Evolutionary conservation across 2,113 vertebrate species (phyloP).

Genomic region (Thomomys bottae): DNA sequence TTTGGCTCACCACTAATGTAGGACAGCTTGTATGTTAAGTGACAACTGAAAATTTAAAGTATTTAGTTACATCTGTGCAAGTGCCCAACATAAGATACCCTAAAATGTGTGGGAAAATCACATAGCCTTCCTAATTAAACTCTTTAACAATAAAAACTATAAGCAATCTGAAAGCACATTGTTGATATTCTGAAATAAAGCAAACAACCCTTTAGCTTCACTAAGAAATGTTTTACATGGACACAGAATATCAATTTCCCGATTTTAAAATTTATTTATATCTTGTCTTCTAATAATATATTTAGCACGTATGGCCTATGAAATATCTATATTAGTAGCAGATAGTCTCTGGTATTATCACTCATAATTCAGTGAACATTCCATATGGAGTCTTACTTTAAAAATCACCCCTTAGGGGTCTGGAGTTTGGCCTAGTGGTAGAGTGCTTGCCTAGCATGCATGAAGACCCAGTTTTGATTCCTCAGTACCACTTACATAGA

Average conservation of each 20-base stretch:
- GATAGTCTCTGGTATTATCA: neutral
- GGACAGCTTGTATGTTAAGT: neutral
- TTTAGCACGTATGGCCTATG: neutral
- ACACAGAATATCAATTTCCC: neutral
- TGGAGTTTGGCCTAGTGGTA: too few species aligned
- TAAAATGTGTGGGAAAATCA: slow-evolving; percentile 10
- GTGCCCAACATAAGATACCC: neutral
- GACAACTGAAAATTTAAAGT: slow-evolving; percentile 1
- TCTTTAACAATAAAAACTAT: neutral
- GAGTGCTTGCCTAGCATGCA: too few species aligned
- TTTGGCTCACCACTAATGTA: neutral
- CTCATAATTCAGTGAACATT: neutral
- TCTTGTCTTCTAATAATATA: slow-evolving; percentile 25
- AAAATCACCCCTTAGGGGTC: neutral
- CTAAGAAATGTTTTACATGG: neutral
- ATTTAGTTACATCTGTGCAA: neutral
- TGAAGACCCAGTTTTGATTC: too few species aligned
- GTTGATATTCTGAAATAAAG: slow-evolving; percentile 25
- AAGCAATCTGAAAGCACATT: neutral
- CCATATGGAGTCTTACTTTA: neutral
- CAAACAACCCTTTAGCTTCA: neutral
- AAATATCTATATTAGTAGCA: neutral
- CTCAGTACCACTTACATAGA: too few species aligned
- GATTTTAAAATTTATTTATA: neutral
- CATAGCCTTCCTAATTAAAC: neutral